Base-by-base conservation (phyloP, 2,797 vertebrate genomes). In the Bradypodion pumilum region DNA sequence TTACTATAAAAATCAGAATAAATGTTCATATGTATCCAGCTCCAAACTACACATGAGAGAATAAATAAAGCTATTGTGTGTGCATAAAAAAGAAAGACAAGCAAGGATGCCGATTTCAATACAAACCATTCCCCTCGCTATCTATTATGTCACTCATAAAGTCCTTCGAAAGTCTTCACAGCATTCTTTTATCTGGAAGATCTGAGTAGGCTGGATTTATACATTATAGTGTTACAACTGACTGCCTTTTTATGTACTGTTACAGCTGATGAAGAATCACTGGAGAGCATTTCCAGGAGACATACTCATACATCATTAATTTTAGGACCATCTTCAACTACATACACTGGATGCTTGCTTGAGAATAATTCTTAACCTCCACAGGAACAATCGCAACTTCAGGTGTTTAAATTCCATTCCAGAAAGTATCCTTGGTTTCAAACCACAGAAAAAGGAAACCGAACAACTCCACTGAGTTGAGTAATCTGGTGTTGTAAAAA, bases 241-340 rank as follows among this genome's bases (percentile, higher is more conserved):
- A 82, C 79, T 86, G 90, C 89, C 86, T 86, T 91, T 93, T 94
- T 89, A 91, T 94, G 81, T 79, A 83, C 70, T 82, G 44, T 80
- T 78, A 69, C 56, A 90, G 46, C 70, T 91, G 92, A 87, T 52
- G 69, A 91, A 85, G 81, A 92, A 90, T 80, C 56, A 86, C 32
- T 89, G 77, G 84, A 40, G 88, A 93, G 85, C 70, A 89, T 81
- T 92, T 94, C 86, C 87, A 93, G 86, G 73, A 93, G 56, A 42
- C 78, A 59, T 86, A 74, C 29, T 52, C 15, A 3, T 74, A 73
- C 85, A 81, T 93, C 86, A 80, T 93, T 92, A 91, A 85, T 91
- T 95, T 94, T 93, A 94, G 91, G 85, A 70, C 79, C 32, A 86
- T 62, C 16, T 91, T 94, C 82, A 91, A 75, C 21, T 49, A 78